Percentiles rank a stretch among this genome's conserved stretches.
Conservation (phyloP, 2,113 vertebrate species). For the Eulemur rufifrons region DNA sequence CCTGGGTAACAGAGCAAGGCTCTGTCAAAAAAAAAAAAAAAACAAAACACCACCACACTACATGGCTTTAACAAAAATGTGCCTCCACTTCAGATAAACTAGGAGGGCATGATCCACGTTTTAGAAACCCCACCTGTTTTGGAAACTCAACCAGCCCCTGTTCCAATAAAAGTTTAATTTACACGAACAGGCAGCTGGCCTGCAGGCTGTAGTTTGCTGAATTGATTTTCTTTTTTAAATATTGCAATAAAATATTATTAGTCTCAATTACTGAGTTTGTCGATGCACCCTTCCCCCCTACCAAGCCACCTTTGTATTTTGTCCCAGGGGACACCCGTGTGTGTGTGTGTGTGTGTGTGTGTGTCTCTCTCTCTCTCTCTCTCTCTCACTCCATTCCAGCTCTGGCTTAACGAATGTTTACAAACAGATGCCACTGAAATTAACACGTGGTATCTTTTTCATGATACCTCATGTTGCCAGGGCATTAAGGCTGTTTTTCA, state of each 20-base stretch:
- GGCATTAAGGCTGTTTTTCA: no score
- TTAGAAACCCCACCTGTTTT: background rate
- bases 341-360: no score
- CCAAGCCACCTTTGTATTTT: background rate
- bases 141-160: background rate
- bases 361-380: no score
- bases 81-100: background rate
- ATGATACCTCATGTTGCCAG: background rate
- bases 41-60: no score
- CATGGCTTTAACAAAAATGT: background rate
- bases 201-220: background rate
- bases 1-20: no score
- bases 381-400: background rate
- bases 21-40: no score
- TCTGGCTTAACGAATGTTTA: background rate
- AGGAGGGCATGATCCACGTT: no score
- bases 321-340: no score
- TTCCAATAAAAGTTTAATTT: background rate
- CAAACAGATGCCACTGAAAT: background rate
- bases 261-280: background rate
- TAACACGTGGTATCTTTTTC: background rate
- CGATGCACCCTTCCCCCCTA: background rate
- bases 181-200: background rate
- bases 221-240: background rate
- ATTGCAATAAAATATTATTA: background rate